Percentiles rank a stretch among this genome's conserved stretches.
These are phyloP conservation scores for Rhinolophus sinicus DNA, from an alignment of 2,113 vertebrate species.

Conservation along the genomic window DNA sequence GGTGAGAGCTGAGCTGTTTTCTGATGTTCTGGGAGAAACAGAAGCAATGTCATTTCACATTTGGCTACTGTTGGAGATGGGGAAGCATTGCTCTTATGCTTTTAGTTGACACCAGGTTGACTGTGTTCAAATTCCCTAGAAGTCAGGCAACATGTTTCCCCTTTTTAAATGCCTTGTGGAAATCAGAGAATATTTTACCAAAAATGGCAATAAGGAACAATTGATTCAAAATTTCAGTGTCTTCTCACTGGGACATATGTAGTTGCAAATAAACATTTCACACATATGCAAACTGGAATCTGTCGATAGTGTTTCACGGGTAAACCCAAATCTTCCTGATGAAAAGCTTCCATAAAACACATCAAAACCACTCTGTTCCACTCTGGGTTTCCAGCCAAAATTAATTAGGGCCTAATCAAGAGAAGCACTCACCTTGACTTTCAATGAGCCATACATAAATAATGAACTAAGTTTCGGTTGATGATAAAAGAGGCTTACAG, in stretches of 20 bases:
- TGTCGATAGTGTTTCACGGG: not conserved
- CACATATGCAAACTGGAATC: not conserved
- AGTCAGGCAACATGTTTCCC: not conserved
- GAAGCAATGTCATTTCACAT: not conserved
- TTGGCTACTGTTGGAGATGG: not conserved
- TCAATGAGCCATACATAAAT: constrained; percentile 65
- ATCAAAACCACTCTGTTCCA: constrained; percentile 16
- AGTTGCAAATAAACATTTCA: not conserved
- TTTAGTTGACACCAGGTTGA: not conserved
- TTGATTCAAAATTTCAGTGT: not conserved
- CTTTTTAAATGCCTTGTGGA: not conserved
- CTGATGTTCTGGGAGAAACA: not conserved
- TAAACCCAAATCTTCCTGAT: not conserved
- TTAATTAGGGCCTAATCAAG: constrained; percentile 65
- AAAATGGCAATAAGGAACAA: not conserved
- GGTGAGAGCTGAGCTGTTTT: not conserved
- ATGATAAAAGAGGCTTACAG: not conserved
- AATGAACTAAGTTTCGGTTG: constrained; percentile 55
- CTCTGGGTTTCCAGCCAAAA: constrained; percentile 46
- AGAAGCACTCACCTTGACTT: constrained; percentile 63
- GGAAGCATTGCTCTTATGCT: not conserved
- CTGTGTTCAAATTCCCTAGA: not conserved
- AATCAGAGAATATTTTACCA: not conserved
- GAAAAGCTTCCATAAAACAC: not conserved
- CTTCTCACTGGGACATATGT: not conserved